phyloP scores from a whole-genome alignment of 2,113 vertebrate species.

The Caranx melampygus region DNA sequence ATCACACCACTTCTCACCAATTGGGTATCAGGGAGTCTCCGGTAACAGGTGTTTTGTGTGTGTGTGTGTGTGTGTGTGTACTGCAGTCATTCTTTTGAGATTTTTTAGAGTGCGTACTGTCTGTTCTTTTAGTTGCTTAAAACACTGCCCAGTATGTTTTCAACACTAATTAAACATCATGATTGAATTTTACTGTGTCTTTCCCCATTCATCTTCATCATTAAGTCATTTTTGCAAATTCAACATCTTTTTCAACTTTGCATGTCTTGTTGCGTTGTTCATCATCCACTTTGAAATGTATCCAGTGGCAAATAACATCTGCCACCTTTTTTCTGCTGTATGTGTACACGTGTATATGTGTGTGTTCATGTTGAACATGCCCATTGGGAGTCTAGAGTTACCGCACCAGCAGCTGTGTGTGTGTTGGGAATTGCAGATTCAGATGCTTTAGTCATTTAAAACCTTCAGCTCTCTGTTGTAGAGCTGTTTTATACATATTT shows the following conservation, averaged over 20 bases:
- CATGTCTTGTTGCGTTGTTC: not conserved
- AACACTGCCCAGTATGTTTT: not conserved
- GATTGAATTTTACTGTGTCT: not conserved
- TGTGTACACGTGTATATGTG: not conserved
- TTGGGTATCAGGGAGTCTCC: constrained; percentile 27
- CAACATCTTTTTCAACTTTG: not conserved
- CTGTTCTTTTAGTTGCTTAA: not conserved
- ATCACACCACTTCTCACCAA: constrained; percentile 53
- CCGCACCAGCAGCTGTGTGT: not conserved
- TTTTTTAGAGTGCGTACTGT: too few species aligned
- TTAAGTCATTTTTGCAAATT: not conserved
- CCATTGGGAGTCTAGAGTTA: not conserved
- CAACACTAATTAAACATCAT: not conserved
- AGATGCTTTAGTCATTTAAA: not conserved
- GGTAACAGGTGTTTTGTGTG: constrained; percentile 36
- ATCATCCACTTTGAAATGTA: not conserved
- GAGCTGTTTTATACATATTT: not conserved
- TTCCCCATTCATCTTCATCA: not conserved
- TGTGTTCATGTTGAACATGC: not conserved
- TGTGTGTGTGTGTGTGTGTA: not conserved
- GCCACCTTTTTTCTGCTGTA: not conserved
- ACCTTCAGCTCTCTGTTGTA: not conserved
- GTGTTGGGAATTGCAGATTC: not conserved
- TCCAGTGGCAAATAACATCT: not conserved
- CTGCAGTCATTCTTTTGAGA: not conserved